phyloP scores from a whole-genome alignment of 2,888 invertebrate species.

The Priocnemis perturbator region DNA sequence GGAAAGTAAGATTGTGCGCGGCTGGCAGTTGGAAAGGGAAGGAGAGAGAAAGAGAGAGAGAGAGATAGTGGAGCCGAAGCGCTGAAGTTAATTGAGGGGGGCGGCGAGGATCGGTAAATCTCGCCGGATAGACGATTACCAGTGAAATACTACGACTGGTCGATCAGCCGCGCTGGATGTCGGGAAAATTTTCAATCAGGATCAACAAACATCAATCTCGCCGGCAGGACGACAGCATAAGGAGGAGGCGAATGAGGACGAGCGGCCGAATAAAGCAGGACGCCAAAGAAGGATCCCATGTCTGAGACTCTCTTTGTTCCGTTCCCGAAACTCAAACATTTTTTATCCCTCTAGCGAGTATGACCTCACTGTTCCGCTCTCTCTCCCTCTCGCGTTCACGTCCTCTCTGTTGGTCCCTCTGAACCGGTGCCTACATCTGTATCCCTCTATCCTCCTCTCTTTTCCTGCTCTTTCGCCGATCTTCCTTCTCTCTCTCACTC shows the following conservation, averaged over 20 bases:
- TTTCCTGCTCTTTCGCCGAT: slow-evolving; percentile 19
- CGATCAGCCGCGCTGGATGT: neutral
- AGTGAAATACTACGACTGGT: neutral
- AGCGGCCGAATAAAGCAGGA: slow-evolving; percentile 43
- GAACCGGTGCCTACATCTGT: neutral
- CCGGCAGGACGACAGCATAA: neutral
- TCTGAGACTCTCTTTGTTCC: slow-evolving; percentile 59
- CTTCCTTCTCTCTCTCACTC: slow-evolving; percentile 15
- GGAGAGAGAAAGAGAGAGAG: slow-evolving; percentile 17
- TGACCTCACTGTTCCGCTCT: slow-evolving; percentile 36
- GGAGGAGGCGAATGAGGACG: neutral
- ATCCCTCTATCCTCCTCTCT: slow-evolving; percentile 14
- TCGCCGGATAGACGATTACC: slow-evolving; percentile 26
- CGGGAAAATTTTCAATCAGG: neutral
- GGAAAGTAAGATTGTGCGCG: slow-evolving; percentile 18
- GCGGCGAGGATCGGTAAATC: slow-evolving; percentile 21
- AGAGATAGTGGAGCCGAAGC: slow-evolving; percentile 2
- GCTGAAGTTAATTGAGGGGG: too few relatives aligned
- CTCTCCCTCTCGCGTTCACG: slow-evolving; percentile 52
- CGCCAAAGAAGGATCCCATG: slow-evolving; percentile 24
- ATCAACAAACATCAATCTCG: slow-evolving; percentile 1
- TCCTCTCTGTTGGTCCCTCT: slow-evolving; percentile 5
- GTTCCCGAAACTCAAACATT: slow-evolving; percentile 61
- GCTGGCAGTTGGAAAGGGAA: slow-evolving; percentile 24
- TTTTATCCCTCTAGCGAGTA: slow-evolving; percentile 49